Evolutionary conservation across 2,797 vertebrate genomes (phyloP).

Genomic region (Microctenopoma steveboyesi): DNA sequence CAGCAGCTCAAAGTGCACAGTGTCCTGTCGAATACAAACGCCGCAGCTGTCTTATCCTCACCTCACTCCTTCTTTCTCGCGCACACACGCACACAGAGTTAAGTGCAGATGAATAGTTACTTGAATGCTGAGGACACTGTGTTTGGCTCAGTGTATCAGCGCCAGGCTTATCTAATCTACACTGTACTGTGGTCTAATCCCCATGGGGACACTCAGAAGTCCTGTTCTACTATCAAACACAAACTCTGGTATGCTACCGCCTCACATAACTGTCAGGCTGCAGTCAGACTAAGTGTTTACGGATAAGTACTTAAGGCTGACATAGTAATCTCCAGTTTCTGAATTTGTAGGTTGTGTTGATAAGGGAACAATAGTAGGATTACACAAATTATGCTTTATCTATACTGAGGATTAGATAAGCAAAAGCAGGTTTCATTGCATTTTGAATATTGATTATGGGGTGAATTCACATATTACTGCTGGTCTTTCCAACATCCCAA

Average conservation of each 20-base stretch:
- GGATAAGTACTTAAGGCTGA: neutral
- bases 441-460: too few relatives aligned
- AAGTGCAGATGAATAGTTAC: slow-evolving; percentile 21
- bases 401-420: too few relatives aligned
- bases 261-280: slow-evolving; percentile 12
- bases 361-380: neutral
- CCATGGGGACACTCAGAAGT: slow-evolving; percentile 31
- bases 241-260: slow-evolving; percentile 6
- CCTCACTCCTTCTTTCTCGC: neutral
- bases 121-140: slow-evolving; percentile 17
- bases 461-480: too few relatives aligned
- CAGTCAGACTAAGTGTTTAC: neutral
- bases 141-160: slow-evolving; percentile 31
- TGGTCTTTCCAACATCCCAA: too few relatives aligned
- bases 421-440: too few relatives aligned
- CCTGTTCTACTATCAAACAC: slow-evolving; percentile 38
- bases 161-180: slow-evolving; percentile 59
- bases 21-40: neutral
- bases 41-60: neutral
- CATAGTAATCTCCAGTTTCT: neutral
- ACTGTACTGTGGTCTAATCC: slow-evolving; percentile 16
- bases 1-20: slow-evolving; percentile 23
- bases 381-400: too few relatives aligned
- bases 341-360: neutral
- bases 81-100: neutral